Base-by-base conservation (phyloP, 1,140 invertebrate species). In the Hypsibius dujardini region DNA sequence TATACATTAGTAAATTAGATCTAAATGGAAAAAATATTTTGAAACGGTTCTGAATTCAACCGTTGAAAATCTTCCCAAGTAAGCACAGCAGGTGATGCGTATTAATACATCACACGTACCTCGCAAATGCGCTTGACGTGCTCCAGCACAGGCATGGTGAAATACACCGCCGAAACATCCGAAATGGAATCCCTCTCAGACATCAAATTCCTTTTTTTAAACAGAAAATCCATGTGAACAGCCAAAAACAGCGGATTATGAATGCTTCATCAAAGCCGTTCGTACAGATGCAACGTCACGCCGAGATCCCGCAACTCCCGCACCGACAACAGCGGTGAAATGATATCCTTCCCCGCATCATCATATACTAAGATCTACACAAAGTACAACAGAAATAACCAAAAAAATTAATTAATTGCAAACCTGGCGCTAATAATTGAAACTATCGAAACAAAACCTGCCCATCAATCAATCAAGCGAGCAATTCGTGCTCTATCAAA, bases 61-160 rank as follows among this genome's bases (percentile, higher is more conserved):
- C 28, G 28, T 28, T 28, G 28, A 28, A 28, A 28, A 28, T 28
- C 28, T 28, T 28, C 28, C 28, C 28, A 28, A 28, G 28, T 28
- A 28, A 28, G 28, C 28, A 28, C 28, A 28, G 28, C 28, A 28
- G 28, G 28, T 28, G 28, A 28, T 28, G 28, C 28, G 28, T 28
- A 28, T 28, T 28, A 28, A 28, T 28, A 28, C 28, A 28, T 28
- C 28, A 28, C 73, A 73, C 77, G 72, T 79, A 95, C 92, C 81
- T 95, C 89, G 71, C 87, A 88, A 74, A 99, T 97, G 75, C 93
- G 84, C 59, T 87, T 87, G 46, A 99, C 84, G 82, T 99, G 99
- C 79, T 98, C 93, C 77, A 96, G 90, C 47, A 88, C 90, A n/a
- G 96, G 94, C 74, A 90, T 85, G 80, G 96, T 95, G 79, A 99